A percentile compares a stretch with the other conserved stretches of the same genome.
Evolutionary conservation across 2,797 vertebrate genomes (phyloP).

Genomic region (Acipenser ruthenus): DNA sequence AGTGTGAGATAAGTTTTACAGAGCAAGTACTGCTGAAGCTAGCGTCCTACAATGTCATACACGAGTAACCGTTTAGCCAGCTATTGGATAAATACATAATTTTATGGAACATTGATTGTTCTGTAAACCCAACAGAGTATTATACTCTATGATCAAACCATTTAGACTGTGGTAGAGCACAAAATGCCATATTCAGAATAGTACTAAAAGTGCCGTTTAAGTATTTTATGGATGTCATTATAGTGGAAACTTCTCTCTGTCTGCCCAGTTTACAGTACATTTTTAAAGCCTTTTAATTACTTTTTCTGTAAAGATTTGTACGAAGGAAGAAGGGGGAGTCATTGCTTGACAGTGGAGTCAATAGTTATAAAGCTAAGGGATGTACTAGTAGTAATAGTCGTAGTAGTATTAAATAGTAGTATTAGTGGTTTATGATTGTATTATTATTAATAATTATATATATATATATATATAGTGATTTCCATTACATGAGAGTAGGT

Average conservation of each 20-base stretch:
- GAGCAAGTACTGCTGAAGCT: constrained; percentile 55
- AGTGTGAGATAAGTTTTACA: constrained; percentile 68
- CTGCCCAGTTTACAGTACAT: constrained; percentile 73
- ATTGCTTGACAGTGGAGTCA: too few species aligned
- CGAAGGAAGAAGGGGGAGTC: too few species aligned
- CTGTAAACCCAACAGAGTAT: constrained; percentile 79
- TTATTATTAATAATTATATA: too few species aligned
- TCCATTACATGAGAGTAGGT: too few species aligned
- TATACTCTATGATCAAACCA: constrained; percentile 78
- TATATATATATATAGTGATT: too few species aligned
- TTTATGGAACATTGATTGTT: constrained; percentile 85
- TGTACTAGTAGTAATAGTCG: too few species aligned
- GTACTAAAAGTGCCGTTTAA: constrained; percentile 78
- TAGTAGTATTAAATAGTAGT: too few species aligned
- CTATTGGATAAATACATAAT: constrained; percentile 83
- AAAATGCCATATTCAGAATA: constrained; percentile 76
- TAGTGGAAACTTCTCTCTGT: constrained; percentile 66
- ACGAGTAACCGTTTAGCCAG: constrained; percentile 68
- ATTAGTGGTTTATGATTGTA: too few species aligned
- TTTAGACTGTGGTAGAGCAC: constrained; percentile 74
- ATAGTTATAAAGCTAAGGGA: too few species aligned
- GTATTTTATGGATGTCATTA: constrained; percentile 78
- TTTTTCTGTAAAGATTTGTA: neutral
- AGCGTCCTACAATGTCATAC: constrained; percentile 69
- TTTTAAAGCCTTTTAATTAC: constrained; percentile 62